Evolutionary conservation across 2,113 vertebrate species (phyloP).

Genomic region (Herpetotheres cachinnans): DNA sequence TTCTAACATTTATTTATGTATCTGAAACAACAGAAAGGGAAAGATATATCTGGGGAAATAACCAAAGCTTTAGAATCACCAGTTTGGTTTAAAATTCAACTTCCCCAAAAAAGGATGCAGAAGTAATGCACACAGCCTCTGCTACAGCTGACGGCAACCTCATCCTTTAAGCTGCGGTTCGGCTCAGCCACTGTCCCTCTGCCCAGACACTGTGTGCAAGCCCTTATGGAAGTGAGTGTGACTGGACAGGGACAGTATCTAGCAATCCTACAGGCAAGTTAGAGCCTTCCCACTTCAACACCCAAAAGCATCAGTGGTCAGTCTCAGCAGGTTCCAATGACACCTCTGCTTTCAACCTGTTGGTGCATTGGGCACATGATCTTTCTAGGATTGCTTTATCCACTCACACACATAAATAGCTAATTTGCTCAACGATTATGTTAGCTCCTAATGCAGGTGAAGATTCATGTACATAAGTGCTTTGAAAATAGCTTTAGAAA

Average conservation of each 20-base stretch:
- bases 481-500: neutral
- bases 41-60: neutral
- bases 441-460: neutral
- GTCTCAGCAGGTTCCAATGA: neutral
- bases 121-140: neutral
- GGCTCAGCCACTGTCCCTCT: neutral
- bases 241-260: neutral
- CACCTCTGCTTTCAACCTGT: neutral
- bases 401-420: neutral
- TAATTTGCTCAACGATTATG: neutral
- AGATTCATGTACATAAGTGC: neutral
- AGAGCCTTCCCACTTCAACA: neutral
- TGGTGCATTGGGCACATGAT: neutral
- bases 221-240: rapidly evolving
- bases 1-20: neutral
- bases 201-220: neutral
- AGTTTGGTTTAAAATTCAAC: neutral
- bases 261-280: neutral
- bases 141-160: neutral
- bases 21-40: neutral
- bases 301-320: neutral
- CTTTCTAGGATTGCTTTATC: neutral
- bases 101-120: neutral
- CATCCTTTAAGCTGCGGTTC: neutral
- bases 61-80: neutral